These are phyloP conservation scores for Drosophila sturtevanti DNA, from an alignment of 1,140 invertebrate genomes.

Conservation along the genomic window DNA sequence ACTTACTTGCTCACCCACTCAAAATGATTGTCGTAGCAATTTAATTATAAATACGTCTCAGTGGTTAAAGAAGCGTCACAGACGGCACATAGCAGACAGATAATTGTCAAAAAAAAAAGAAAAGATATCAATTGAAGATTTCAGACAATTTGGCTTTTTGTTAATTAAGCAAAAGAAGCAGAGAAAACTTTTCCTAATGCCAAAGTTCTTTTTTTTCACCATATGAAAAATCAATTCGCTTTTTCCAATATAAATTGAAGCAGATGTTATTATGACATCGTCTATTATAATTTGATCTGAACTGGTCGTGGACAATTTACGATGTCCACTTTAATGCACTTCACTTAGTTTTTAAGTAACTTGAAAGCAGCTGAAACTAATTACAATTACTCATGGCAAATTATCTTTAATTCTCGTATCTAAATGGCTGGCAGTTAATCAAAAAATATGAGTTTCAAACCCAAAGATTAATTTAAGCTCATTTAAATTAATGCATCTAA, in stretches of 20 bases:
- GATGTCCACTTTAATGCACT: not conserved
- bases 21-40: constrained; percentile 58
- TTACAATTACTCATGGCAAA: constrained; percentile 5
- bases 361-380: not conserved
- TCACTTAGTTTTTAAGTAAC: not conserved
- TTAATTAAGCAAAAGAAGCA: not conserved
- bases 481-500: not conserved
- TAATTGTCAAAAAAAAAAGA: not conserved
- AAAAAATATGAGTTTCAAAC: not conserved
- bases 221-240: not conserved
- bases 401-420: not conserved
- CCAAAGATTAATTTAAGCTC: not conserved
- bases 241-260: not conserved
- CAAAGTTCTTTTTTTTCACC: not conserved
- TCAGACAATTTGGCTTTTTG: constrained; percentile 6
- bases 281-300: not conserved
- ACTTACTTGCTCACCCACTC: constrained; percentile 35
- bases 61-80: not conserved
- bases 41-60: constrained; percentile 62
- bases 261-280: not conserved
- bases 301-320: not conserved
- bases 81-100: not conserved
- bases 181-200: constrained; percentile 1
- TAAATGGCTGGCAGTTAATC: not conserved
- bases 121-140: not conserved